Evolutionary conservation across 2,113 vertebrate species (phyloP).

Genomic region (Halcyon senegalensis): DNA sequence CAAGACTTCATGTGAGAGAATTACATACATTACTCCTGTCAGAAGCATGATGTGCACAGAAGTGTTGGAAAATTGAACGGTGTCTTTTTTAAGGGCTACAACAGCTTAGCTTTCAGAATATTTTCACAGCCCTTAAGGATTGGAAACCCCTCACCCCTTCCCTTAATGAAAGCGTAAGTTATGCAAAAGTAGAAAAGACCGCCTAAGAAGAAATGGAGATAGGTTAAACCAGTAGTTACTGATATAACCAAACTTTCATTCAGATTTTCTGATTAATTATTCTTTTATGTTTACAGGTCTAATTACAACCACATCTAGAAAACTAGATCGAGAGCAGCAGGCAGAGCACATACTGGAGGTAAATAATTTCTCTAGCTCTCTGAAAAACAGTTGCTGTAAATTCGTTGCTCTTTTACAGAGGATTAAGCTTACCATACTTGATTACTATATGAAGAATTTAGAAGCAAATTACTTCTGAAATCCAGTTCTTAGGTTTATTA

Average conservation of each 20-base stretch:
- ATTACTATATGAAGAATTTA: neutral
- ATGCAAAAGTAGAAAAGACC: neutral
- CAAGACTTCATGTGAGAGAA: neutral
- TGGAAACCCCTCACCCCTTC: neutral
- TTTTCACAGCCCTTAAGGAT: neutral
- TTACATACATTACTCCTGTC: neutral
- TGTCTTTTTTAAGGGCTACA: neutral
- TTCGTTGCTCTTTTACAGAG: neutral
- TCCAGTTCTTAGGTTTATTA: neutral
- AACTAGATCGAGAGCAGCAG: conserved; percentile 94
- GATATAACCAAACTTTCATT: neutral
- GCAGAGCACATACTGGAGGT: conserved; percentile 96
- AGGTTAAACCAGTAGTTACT: neutral
- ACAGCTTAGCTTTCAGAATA: neutral
- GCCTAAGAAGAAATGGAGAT: neutral
- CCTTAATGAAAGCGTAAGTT: neutral
- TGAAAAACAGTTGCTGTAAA: neutral
- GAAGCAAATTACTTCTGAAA: neutral
- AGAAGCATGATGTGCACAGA: neutral
- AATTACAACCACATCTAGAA: conserved; percentile 93
- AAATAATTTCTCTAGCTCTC: conserved; percentile 46
- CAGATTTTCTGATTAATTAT: conserved; percentile 27
- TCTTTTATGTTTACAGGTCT: conserved; percentile 80
- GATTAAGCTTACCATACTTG: neutral
- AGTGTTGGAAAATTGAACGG: neutral